A percentile compares a stretch with the other conserved stretches of the same genome.
Conservation (phyloP, 2,888 invertebrate genomes). For the Abscondita cerata region DNA sequence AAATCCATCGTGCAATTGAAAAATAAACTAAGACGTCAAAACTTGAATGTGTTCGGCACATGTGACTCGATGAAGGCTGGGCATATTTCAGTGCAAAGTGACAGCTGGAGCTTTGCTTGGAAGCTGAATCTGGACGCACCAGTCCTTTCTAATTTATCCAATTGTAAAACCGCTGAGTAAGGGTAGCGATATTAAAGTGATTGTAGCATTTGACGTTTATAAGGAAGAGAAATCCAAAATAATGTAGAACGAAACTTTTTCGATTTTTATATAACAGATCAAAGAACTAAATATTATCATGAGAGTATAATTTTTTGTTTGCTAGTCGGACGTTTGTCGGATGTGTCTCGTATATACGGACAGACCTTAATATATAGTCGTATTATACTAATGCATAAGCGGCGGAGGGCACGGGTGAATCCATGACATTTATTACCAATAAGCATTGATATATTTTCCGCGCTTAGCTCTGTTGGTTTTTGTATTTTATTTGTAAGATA, state of each 20-base stretch:
- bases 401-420: conserved; percentile 46
- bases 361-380: conserved; percentile 50
- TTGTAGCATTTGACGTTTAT: conserved; percentile 13
- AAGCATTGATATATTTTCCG: conserved; percentile 53
- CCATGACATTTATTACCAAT: conserved; percentile 55
- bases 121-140: conserved; percentile 29
- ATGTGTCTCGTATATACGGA: conserved; percentile 43
- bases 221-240: conserved; percentile 8
- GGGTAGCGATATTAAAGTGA: conserved; percentile 27
- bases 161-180: conserved; percentile 38
- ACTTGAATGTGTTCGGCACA: conserved; percentile 34
- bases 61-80: conserved; percentile 30
- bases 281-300: conserved; percentile 31
- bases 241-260: neutral
- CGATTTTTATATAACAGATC: conserved; percentile 16
- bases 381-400: conserved; percentile 54
- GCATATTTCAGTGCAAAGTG: conserved; percentile 31
- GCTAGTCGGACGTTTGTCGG: conserved; percentile 45
- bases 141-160: conserved; percentile 38
- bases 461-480: conserved; percentile 39
- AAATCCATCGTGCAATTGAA: no score
- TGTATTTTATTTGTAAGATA: conserved; percentile 34
- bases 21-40: conserved; percentile 36
- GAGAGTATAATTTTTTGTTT: conserved; percentile 36
- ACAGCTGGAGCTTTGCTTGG: conserved; percentile 28